Evolutionary conservation across 2,888 invertebrate species (phyloP), one percentile per base, ranked within the genome.

Genomic region (Tiliacea citrago): DNA sequence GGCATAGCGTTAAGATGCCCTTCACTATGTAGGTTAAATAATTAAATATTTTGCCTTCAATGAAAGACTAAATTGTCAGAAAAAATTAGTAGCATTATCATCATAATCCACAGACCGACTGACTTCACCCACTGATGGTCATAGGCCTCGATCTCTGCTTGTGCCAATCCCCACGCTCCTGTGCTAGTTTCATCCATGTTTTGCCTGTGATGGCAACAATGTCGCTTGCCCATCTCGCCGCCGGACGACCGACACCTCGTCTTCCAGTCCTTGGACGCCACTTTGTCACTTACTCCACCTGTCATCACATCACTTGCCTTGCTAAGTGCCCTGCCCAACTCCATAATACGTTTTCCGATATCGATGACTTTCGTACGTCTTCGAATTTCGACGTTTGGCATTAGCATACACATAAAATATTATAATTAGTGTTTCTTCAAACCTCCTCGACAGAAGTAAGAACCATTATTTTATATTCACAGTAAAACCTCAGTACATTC

Each of bases 401-500:
- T 29, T 39, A 7, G 2, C 5, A 39, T 39, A 39, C 39, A 39
- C 39, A 42, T 18, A n/a, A 39, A 61, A 61, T 4, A 61, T 67
- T 58, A 6, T 29, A 49, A 62, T 29, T 12, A 16, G 0, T n/a
- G 0, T 45, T n/a, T 39, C n/a, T 47, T 18, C 12, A 24, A 35
- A 13, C 16, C 16, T 39, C 9, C 1, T 66, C 3, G 12, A 39
- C 16, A 21, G 5, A 42, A 45, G 2, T 29, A 10, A 21, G 13
- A 13, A 42, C 1, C 39, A 51, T 9, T 16, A 0, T 12, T 82
- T 80, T 81, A 72, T 77, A 74, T 73, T 93, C 93, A 21, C 95
- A 98, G 98, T 98, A 88, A 98, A 98, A 93, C 98, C 98, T 8
- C 97, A 97, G 86, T 97, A 97, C 87, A 98, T 98, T 77, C 97